Conservation (phyloP, 2,888 invertebrate species). For the Noctua janthina region DNA sequence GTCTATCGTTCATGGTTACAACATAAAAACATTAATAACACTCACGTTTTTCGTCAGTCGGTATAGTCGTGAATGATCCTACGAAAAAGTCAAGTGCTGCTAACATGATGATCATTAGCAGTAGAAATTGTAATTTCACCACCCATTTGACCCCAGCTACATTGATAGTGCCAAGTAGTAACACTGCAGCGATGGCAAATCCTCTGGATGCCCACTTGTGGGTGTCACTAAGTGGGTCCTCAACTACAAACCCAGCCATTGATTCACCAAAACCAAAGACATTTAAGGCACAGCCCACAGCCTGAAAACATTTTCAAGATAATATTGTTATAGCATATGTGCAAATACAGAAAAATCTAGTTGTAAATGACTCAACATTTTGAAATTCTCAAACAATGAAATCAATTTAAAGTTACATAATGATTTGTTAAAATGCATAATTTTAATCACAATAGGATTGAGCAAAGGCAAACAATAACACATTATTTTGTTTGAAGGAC, state of each 20-base stretch:
- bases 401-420: not conserved
- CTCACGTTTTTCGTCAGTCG: conserved; percentile 88
- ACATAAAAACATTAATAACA: conserved; percentile 29
- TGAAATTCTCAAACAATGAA: not conserved
- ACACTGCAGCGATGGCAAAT: conserved; percentile 96
- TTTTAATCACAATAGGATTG: conserved; percentile 12
- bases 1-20: not conserved
- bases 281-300: conserved; percentile 98
- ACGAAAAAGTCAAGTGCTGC: conserved; percentile 98
- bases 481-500: conserved; percentile 9
- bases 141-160: conserved; percentile 99
- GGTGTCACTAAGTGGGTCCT: conserved; percentile 80
- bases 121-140: conserved; percentile 97
- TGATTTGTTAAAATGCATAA: not conserved
- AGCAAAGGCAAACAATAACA: conserved; percentile 11
- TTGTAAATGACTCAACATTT: not conserved
- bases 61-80: conserved; percentile 95
- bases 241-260: conserved; percentile 95
- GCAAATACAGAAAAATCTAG: not conserved
- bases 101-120: conserved; percentile 95
- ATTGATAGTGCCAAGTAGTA: conserved; percentile 97
- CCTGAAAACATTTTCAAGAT: conserved; percentile 88
- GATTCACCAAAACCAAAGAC: conserved; percentile 99
- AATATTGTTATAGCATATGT: not conserved
- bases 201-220: conserved; percentile 95